A percentile compares a stretch with the other conserved stretches of the same genome.
These are phyloP conservation scores for Silvanus unidentatus DNA, from an alignment of 2,888 invertebrate species.

Conservation along the genomic window DNA sequence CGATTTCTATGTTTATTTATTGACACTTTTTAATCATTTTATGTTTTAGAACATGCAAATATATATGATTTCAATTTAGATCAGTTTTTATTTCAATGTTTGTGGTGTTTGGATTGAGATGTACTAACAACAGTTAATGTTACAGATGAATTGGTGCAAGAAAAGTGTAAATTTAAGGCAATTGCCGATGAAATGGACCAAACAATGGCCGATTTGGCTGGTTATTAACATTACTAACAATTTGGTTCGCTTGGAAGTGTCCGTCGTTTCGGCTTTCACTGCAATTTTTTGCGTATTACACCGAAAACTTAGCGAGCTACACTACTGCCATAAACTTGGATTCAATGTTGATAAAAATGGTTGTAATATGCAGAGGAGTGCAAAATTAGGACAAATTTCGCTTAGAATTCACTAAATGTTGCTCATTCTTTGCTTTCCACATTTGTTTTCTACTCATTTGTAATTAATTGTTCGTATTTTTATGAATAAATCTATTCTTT, in stretches of 20 bases:
- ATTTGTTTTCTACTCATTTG: no score
- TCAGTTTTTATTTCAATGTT: slow-evolving; percentile 21
- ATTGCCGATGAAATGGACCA: slow-evolving; percentile 97
- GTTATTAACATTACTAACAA: slow-evolving; percentile 57
- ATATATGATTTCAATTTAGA: slow-evolving; percentile 5
- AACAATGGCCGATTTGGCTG: slow-evolving; percentile 92
- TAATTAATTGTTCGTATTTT: no score
- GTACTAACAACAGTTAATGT: slow-evolving; percentile 13
- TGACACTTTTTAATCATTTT: slow-evolving; percentile 3
- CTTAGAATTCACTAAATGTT: no score
- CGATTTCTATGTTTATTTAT: slow-evolving; percentile 4
- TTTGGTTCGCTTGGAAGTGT: background rate
- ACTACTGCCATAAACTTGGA: no score
- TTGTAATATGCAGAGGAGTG: no score
- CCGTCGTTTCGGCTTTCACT: background rate
- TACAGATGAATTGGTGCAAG: slow-evolving; percentile 81
- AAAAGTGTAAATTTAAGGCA: slow-evolving; percentile 95
- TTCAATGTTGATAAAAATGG: no score
- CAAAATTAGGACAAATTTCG: no score
- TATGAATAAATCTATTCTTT: no score
- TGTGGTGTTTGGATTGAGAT: slow-evolving; percentile 11
- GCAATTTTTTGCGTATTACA: no score
- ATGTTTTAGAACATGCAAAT: slow-evolving; percentile 2
- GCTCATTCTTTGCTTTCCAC: no score
- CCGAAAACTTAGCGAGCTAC: no score